Evolutionary conservation across 2,888 invertebrate species (phyloP), one percentile per base, ranked within the genome.

Genomic region (Aquatica leii): DNA sequence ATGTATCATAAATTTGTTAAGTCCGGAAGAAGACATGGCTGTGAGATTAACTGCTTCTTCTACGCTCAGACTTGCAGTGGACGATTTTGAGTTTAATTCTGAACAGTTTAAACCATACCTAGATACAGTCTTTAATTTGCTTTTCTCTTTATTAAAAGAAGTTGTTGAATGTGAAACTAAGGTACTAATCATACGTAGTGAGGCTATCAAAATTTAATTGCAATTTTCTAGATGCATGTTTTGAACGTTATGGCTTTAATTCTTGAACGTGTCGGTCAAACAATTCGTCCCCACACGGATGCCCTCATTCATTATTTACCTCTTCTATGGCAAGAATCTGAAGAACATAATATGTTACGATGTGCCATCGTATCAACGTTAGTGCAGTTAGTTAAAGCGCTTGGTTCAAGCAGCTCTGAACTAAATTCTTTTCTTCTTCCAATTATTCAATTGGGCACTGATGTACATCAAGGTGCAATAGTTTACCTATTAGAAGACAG

Each of bases 401-500:
- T 89, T 46, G 86, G 87, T 18, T 86, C 86, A 71, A 80, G 82
- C 55, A 84, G 81, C 74, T 72, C 76, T 0, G 78, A 80, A 65
- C 82, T 90, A 72, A 85, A 86, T 14, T 87, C 87, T 5, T 90
- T 90, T 83, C 83, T 90, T 15, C 81, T 90, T 63, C 86, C 79
- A 6, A 66, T 66, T 31, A 66, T 66, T 40, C 59, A 59, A 15
- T 49, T 66, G 5, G 66, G 66, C n/a, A 66, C 66, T 6, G 66
- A 66, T 54, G 53, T 62, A 0, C 62, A 56, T 18, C 66, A 66
- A 57, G 87, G 90, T 57, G 87, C 91, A 0, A 93, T 95, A 79
- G 92, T 97, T 55, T 97, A 97, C 80, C 85, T 97, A 54, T 82
- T 96, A 71, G 97, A 97, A 81, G 97, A 98, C 78, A 96, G 95